A percentile compares a stretch with the other conserved stretches of the same genome.
Evolutionary conservation across 2,797 vertebrate species (phyloP).

Genomic region (Hephaestus fuliginosus): DNA sequence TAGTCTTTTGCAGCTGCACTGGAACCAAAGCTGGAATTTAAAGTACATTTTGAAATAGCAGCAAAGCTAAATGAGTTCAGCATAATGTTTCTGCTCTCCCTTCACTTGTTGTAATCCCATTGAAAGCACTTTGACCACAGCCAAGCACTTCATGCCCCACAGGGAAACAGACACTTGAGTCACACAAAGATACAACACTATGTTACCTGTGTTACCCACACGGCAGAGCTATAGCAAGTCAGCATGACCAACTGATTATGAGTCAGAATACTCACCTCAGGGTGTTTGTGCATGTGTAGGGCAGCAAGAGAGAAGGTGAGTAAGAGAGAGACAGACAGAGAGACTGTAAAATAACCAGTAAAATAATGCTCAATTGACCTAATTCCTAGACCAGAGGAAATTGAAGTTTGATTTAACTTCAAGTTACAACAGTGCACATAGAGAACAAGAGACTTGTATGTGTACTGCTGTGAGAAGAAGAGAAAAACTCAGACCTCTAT

Average conservation of each 20-base stretch:
- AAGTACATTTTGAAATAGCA: conserved; percentile 12
- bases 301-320: conserved; percentile 3
- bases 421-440: conserved; percentile 14
- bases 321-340: neutral
- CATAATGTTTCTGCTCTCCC: conserved; percentile 14
- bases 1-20: conserved; percentile 5
- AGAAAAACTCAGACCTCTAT: conserved; percentile 20
- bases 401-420: conserved; percentile 24
- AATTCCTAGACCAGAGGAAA: conserved; percentile 22
- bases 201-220: conserved; percentile 32
- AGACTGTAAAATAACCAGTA: neutral
- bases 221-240: conserved; percentile 23
- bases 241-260: conserved; percentile 37
- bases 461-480: conserved; percentile 15
- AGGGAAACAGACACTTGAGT: conserved; percentile 27
- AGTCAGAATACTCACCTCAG: conserved; percentile 37
- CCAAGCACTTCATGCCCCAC: conserved; percentile 24
- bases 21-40: neutral
- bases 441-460: conserved; percentile 3
- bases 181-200: conserved; percentile 19
- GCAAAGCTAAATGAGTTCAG: conserved; percentile 32
- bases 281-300: conserved; percentile 10
- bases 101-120: conserved; percentile 8
- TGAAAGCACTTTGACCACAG: conserved; percentile 40
- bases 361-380: conserved; percentile 20